phyloP scores from a whole-genome alignment of 2,113 vertebrate genomes.

The Ranitomeya imitator region DNA sequence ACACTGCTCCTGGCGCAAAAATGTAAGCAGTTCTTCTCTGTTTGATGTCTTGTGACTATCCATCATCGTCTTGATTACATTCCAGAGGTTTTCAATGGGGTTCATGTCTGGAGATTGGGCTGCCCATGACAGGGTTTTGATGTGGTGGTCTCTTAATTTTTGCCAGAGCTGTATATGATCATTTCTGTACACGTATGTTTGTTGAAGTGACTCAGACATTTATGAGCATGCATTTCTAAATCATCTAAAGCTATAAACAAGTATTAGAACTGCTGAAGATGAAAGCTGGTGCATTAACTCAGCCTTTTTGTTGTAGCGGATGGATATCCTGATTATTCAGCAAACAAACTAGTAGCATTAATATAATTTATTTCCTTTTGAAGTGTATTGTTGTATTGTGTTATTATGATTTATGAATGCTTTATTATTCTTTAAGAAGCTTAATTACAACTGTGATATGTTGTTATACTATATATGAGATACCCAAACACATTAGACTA shows the following conservation, averaged over 20 bases:
- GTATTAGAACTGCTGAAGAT: not conserved
- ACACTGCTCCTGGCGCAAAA: too few species aligned
- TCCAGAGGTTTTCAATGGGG: too few species aligned
- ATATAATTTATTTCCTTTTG: not conserved
- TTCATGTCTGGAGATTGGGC: too few species aligned
- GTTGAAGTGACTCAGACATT: not conserved
- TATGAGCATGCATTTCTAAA: not conserved
- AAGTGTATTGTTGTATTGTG: not conserved
- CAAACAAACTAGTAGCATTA: not conserved
- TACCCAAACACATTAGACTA: too few species aligned
- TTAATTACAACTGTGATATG: not conserved
- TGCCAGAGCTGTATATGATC: not conserved
- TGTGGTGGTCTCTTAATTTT: too few species aligned
- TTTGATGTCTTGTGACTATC: too few species aligned
- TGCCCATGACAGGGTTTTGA: too few species aligned
- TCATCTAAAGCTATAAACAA: constrained; percentile 2
- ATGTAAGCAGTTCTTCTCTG: too few species aligned
- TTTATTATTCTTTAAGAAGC: not conserved
- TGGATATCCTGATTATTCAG: not conserved
- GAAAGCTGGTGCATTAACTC: not conserved
- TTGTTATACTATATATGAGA: not conserved
- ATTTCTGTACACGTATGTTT: not conserved
- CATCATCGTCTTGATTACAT: too few species aligned
- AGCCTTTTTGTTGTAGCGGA: not conserved
- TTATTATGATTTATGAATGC: too few species aligned